Conservation (phyloP, 2,888 invertebrate species). For the Eilema caniola region DNA sequence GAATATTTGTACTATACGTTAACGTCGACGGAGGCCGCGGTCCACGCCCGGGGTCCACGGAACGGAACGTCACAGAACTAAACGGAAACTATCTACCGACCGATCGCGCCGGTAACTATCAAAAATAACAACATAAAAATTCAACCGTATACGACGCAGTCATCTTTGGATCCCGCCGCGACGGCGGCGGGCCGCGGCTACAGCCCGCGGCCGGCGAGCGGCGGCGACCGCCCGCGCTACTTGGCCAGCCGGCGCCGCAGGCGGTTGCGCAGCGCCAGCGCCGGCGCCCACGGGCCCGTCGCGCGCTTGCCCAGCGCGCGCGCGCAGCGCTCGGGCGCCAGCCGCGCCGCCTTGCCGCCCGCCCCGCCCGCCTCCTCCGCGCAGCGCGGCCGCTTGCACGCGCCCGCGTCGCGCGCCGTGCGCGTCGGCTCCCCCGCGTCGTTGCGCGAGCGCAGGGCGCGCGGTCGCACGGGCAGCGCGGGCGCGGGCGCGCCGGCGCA, state of each 20-base stretch:
- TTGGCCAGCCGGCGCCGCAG: conserved; percentile 78
- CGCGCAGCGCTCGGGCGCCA: conserved; percentile 57
- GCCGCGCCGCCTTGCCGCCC: conserved; percentile 52
- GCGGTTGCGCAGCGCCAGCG: conserved; percentile 78
- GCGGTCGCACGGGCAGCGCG: conserved; percentile 45
- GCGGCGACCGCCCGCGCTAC: conserved; percentile 57
- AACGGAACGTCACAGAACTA: conserved; percentile 37
- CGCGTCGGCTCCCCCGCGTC: conserved; percentile 57
- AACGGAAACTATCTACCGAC: conserved; percentile 43
- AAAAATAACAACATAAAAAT: conserved; percentile 70
- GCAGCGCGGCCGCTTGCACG: conserved; percentile 47
- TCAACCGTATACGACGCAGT: conserved; percentile 76
- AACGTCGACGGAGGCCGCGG: conserved; percentile 60
- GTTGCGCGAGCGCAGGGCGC: conserved; percentile 67
- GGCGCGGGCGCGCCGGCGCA: conserved; percentile 39
- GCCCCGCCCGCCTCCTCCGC: conserved; percentile 41
- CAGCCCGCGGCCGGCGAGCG: conserved; percentile 44
- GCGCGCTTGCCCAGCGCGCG: conserved; percentile 67
- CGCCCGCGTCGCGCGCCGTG: conserved; percentile 42
- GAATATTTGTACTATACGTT: conserved; percentile 83
- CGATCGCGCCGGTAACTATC: conserved; percentile 40
- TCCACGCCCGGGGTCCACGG: conserved; percentile 37
- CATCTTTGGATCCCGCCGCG: conserved; percentile 75
- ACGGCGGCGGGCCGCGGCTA: conserved; percentile 65
- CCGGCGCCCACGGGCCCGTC: conserved; percentile 76